phyloP scores from a whole-genome alignment of 2,888 invertebrate genomes.

The Synanthedon myopaeformis region DNA sequence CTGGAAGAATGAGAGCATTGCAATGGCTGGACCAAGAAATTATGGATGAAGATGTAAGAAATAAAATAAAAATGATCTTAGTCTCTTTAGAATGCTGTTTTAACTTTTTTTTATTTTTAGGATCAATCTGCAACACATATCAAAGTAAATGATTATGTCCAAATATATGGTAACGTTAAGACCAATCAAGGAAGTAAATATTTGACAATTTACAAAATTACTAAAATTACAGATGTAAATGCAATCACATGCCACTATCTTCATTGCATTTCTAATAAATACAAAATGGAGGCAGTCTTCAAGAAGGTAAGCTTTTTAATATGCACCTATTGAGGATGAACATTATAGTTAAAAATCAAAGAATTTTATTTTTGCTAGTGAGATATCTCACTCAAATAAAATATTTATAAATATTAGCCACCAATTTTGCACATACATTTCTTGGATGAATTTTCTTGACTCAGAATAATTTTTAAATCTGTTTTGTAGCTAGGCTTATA shows the following conservation, averaged over 20 bases:
- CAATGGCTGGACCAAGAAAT: conserved; percentile 62
- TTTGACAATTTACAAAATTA: conserved; percentile 60
- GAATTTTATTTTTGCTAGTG: no score
- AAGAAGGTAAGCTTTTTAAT: conserved; percentile 42
- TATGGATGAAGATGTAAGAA: conserved; percentile 57
- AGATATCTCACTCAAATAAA: no score
- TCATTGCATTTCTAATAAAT: conserved; percentile 59
- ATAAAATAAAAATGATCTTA: neutral
- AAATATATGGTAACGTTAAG: conserved; percentile 62
- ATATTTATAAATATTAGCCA: no score
- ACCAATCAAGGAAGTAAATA: conserved; percentile 63
- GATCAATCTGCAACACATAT: conserved; percentile 60
- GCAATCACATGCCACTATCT: conserved; percentile 64
- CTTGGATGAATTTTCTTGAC: no score
- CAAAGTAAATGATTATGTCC: conserved; percentile 60
- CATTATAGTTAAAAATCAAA: no score
- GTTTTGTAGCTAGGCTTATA: no score
- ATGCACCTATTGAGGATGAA: no score
- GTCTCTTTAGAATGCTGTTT: neutral
- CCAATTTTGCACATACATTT: no score
- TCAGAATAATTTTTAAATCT: no score
- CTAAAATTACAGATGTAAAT: conserved; percentile 55
- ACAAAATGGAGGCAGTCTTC: conserved; percentile 61
- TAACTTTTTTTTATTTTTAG: conserved; percentile 23
- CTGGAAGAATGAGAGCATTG: conserved; percentile 61